A percentile compares a stretch with the other conserved stretches of the same genome.
Conservation (phyloP, 2,888 invertebrate species). For the Taphrorychus bicolor region DNA sequence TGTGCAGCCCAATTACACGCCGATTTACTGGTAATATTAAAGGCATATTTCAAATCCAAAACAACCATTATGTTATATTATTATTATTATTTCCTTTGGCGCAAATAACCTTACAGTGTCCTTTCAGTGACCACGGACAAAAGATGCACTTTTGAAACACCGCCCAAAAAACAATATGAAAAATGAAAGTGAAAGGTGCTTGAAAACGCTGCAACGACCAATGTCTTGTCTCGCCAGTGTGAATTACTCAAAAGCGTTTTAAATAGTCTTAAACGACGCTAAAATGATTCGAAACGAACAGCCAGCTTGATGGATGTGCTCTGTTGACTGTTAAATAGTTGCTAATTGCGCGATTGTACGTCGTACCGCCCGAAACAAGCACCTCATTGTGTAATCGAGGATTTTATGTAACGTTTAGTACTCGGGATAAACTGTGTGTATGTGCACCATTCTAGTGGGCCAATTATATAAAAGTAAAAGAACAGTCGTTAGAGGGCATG, state of each 20-base stretch:
- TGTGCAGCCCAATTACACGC: conserved; percentile 12
- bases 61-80: background rate
- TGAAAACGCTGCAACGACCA: background rate
- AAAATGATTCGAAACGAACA: conserved; percentile 24
- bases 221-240: conserved; percentile 5
- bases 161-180: background rate
- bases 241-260: conserved; percentile 22
- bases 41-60: background rate
- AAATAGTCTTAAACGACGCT: conserved; percentile 18
- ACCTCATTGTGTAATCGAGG: background rate
- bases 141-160: background rate
- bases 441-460: too few species aligned
- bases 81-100: background rate
- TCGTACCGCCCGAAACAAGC: conserved; percentile 1
- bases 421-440: too few species aligned
- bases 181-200: conserved; percentile 21
- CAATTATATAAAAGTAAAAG: too few species aligned
- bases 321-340: conserved; percentile 35
- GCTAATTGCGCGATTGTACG: conserved; percentile 27
- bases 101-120: background rate
- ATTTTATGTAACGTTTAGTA: background rate
- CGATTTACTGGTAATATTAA: background rate
- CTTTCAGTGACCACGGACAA: background rate
- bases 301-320: conserved; percentile 18
- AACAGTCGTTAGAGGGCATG: too few species aligned